A percentile compares a stretch with the other conserved stretches of the same genome.
These are phyloP conservation scores for Sigmodon hispidus DNA, from an alignment of 2,113 vertebrate species.

Conservation along the genomic window DNA sequence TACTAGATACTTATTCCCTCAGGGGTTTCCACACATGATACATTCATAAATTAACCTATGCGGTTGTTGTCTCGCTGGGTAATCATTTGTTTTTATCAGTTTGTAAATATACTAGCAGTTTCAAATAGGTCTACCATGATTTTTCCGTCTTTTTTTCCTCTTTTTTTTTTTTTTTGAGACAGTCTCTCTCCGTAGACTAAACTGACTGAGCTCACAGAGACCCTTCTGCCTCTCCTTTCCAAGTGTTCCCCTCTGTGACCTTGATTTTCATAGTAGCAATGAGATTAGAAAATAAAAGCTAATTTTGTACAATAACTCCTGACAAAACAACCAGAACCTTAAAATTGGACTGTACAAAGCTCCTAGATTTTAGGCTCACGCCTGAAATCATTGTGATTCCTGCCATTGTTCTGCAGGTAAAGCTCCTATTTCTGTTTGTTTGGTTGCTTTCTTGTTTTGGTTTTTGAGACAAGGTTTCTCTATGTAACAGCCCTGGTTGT, in stretches of 20 bases:
- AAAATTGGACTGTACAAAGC: slow-evolving; percentile 16
- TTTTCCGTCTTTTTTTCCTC: background rate
- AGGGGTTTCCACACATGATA: background rate
- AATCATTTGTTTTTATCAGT: slow-evolving; percentile 27
- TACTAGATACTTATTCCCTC: background rate
- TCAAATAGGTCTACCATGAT: slow-evolving; percentile 37
- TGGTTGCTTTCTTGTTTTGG: background rate
- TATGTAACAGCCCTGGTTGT: background rate
- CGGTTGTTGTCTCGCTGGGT: background rate
- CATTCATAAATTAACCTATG: slow-evolving; percentile 30
- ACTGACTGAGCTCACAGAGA: background rate
- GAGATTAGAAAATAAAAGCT: slow-evolving; percentile 45
- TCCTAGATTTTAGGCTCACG: background rate
- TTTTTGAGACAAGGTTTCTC: background rate
- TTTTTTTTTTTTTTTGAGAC: background rate
- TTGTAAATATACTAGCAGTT: slow-evolving; percentile 30
- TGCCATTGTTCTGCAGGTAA: slow-evolving; percentile 13
- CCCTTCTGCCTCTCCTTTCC: background rate
- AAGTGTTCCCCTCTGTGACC: background rate
- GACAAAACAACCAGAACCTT: slow-evolving; percentile 2
- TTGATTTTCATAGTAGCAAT: slow-evolving; percentile 13
- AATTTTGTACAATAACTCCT: slow-evolving; percentile 38
- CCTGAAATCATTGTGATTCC: background rate
- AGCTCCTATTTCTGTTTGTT: background rate
- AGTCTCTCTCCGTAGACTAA: background rate